Base-by-base conservation (phyloP, 2,888 invertebrate genomes). In the Leptinotarsa rubiginosa region DNA sequence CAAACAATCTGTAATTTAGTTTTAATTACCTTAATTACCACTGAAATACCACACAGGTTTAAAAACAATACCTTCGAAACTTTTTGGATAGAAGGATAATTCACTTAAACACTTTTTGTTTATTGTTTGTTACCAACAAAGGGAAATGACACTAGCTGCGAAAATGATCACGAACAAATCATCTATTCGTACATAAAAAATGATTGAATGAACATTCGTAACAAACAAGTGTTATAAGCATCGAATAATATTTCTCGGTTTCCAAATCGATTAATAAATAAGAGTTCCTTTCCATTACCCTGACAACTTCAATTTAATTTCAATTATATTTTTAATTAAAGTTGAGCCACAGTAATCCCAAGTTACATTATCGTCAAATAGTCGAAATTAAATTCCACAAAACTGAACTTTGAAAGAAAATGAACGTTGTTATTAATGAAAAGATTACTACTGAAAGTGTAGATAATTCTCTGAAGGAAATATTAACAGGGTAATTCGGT, bases 251-350 rank as follows among this genome's bases (percentile, higher is more conserved):
- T 41, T 62, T 62, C 62, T 41, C 3, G 41, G 62, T 41, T 62
- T 5, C n/a, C 62, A 31, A 62, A 18, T 62, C 18, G 41, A n/a
- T 62, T 62, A 31, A n/a, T 41, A 41, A 31, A 62, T 62, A 62
- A n/a, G 31, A 62, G 16, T 41, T 62, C 31, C 62, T 41, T 31
- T 62, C 25, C 62, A 31, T 41, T 64, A 69, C 62, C 16, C 66
- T 73, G 72, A 75, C 69, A 75, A 75, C 68, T 73, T 64, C 54
- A 68, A 56, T 56, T 56, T 70, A 70, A 75, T 70, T 75, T 75
- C 73, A 75, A 75, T 75, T 70, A 75, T 66, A 75, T 75, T 75
- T 73, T 70, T 68, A 75, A 75, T 75, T 75, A 75, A 75, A 75
- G 22, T 65, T 22, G 64, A 75, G 64, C 73, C 68, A 50, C 70